Evolutionary conservation across 2,113 vertebrate genomes (phyloP).

Genomic region (Lepus timidus): DNA sequence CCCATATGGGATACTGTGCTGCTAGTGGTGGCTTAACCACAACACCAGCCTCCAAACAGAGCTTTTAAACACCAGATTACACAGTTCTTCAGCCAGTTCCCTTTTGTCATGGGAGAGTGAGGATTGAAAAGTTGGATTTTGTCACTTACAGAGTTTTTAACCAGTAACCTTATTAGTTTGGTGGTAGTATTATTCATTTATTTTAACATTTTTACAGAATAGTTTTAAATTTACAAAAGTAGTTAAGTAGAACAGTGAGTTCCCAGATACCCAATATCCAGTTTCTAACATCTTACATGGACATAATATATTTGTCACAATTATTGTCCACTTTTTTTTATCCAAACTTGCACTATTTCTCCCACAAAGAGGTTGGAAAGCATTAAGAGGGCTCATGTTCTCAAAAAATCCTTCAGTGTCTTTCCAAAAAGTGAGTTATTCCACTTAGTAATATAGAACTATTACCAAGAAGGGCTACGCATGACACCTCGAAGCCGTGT

Average conservation of each 20-base stretch:
- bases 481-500: not conserved
- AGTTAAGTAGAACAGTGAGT: too few relatives aligned
- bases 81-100: not conserved
- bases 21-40: too few relatives aligned
- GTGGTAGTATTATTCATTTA: too few relatives aligned
- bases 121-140: slow-evolving; percentile 8
- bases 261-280: too few relatives aligned
- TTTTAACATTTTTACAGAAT: too few relatives aligned
- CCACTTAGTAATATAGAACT: not conserved
- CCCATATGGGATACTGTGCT: too few relatives aligned
- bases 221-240: too few relatives aligned
- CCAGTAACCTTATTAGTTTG: not conserved
- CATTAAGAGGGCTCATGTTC: not conserved
- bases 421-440: not conserved
- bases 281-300: too few relatives aligned
- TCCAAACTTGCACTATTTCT: too few relatives aligned
- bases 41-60: not conserved
- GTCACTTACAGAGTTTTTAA: not conserved
- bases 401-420: not conserved
- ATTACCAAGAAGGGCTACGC: not conserved
- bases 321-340: too few relatives aligned
- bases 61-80: not conserved
- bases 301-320: too few relatives aligned
- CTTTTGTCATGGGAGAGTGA: not conserved
- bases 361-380: not conserved